These are phyloP conservation scores for Alethe diademata DNA, from an alignment of 2,113 vertebrate species.

Conservation along the genomic window DNA sequence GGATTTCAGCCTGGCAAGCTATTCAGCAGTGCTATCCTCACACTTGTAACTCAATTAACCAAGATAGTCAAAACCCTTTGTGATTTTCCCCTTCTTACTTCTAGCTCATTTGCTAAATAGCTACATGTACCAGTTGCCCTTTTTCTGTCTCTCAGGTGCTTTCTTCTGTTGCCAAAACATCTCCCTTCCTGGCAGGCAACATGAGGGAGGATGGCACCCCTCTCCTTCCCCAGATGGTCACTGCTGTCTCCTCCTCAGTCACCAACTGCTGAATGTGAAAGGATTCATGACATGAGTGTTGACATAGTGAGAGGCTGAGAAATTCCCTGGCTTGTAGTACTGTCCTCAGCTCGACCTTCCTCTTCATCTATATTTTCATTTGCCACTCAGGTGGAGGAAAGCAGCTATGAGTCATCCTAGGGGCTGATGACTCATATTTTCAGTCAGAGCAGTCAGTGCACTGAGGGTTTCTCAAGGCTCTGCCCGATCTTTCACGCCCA, in stretches of 20 bases:
- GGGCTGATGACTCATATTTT: conserved; percentile 58
- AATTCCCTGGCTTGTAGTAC: conserved; percentile 58
- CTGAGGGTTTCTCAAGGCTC: neutral
- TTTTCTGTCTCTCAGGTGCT: conserved; percentile 23
- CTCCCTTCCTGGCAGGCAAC: neutral
- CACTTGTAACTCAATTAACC: neutral
- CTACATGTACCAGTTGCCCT: neutral
- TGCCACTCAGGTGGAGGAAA: neutral
- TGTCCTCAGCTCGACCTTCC: conserved; percentile 64
- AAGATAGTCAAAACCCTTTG: neutral
- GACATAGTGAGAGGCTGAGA: conserved; percentile 63
- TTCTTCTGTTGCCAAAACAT: neutral
- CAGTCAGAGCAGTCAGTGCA: neutral
- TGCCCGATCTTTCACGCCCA: neutral
- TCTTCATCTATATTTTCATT: conserved; percentile 50
- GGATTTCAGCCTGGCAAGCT: neutral
- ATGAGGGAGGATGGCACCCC: neutral
- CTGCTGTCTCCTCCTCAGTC: conserved; percentile 25
- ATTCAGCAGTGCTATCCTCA: neutral
- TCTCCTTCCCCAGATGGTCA: conserved; percentile 42
- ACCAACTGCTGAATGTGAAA: conserved; percentile 53
- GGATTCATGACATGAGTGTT: conserved; percentile 53
- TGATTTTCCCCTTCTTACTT: neutral
- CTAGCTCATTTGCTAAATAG: neutral
- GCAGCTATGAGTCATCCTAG: conserved; percentile 21